Percentiles rank a stretch among this genome's conserved stretches.
Evolutionary conservation across 1,140 invertebrate species (phyloP).

Genomic region (Cyclina sinensis): DNA sequence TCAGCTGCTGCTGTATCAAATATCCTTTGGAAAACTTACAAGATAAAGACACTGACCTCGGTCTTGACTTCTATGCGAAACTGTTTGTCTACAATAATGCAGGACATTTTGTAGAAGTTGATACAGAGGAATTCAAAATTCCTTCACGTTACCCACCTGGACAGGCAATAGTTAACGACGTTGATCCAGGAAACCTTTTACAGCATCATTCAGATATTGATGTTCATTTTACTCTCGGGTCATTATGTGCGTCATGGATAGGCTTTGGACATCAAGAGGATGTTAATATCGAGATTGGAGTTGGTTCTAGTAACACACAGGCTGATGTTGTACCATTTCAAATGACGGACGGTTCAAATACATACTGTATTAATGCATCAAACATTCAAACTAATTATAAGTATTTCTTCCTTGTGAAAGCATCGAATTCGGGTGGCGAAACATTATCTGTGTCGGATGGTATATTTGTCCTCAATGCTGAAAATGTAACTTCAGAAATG

Average conservation of each 20-base stretch:
- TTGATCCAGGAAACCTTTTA: not conserved
- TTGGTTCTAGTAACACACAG: not conserved
- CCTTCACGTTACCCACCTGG: conserved; percentile 28
- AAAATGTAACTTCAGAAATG: not conserved
- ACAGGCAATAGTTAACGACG: not conserved
- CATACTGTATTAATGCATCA: not conserved
- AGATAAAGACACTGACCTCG: conserved; percentile 6
- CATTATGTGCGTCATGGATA: conserved; percentile 6
- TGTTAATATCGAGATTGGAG: conserved; percentile 17
- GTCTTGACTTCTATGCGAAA: conserved; percentile 4
- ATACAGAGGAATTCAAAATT: conserved; percentile 1
- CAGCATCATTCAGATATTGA: conserved; percentile 8
- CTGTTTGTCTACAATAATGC: conserved; percentile 28
- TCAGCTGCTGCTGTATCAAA: conserved; percentile 3
- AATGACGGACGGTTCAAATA: not conserved
- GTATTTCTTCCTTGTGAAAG: not conserved
- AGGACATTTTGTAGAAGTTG: conserved; percentile 9
- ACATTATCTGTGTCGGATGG: not conserved
- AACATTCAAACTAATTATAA: not conserved
- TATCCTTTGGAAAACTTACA: conserved; percentile 19
- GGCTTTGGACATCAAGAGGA: conserved; percentile 28
- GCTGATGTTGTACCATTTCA: conserved; percentile 23
- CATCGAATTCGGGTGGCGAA: not conserved
- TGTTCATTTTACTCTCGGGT: conserved; percentile 8
- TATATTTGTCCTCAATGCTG: not conserved